phyloP scores from a whole-genome alignment of 1,140 invertebrate species.

The Marisa cornuarietis region DNA sequence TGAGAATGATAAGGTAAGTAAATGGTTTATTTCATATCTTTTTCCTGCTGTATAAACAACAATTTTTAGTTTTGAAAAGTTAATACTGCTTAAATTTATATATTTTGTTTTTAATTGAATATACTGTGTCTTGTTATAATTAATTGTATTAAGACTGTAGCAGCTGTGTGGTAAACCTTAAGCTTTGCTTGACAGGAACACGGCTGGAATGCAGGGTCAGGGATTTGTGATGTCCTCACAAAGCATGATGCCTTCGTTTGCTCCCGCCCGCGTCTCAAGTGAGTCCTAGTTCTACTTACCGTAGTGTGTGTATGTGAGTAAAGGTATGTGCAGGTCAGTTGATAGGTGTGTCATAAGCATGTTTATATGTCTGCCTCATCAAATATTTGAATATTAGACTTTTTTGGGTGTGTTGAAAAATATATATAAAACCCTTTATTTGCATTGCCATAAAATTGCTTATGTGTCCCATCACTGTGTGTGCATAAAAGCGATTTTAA shows the following conservation, averaged over 20 bases:
- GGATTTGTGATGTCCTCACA: conserved; percentile 35
- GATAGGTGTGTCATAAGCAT: no score
- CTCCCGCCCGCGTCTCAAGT: background rate
- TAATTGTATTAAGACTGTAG: background rate
- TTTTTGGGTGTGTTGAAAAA: no score
- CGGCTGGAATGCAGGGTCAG: conserved; percentile 25
- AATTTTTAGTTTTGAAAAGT: no score
- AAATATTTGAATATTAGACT: no score
- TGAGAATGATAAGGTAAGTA: conserved; percentile 58
- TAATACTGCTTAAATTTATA: background rate
- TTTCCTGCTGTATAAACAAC: no score
- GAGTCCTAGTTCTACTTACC: background rate
- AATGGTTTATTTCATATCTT: background rate
- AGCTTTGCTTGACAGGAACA: conserved; percentile 11
- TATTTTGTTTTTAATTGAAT: background rate
- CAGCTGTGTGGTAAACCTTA: background rate
- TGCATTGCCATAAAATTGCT: no score
- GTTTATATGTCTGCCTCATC: no score
- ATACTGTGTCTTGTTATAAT: background rate
- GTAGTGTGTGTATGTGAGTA: background rate
- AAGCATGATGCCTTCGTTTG: conserved; percentile 28
- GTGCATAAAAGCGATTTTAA: background rate
- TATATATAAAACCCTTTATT: no score
- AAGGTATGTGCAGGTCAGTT: background rate
- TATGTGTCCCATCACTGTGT: background rate